Percentiles rank a stretch among this genome's conserved stretches.
Evolutionary conservation across 2,113 vertebrate genomes (phyloP).

Genomic region (Gnathochromis pfefferi): DNA sequence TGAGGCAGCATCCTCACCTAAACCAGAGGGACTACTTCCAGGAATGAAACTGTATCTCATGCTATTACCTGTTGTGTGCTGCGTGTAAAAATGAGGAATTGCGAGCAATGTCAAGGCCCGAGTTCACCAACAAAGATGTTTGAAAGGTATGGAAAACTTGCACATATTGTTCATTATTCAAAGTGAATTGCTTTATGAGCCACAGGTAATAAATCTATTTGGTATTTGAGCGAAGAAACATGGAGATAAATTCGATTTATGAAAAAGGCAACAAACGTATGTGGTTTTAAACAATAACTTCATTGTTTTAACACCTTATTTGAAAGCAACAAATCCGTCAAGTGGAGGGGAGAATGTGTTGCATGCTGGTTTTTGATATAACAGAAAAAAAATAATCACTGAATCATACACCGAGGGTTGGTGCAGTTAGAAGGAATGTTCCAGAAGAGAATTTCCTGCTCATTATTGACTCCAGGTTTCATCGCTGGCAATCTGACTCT

Average conservation of each 20-base stretch:
- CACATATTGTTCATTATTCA: neutral
- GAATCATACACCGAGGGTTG: conserved; percentile 1
- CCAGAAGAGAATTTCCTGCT: conserved; percentile 50
- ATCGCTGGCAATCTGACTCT: conserved; percentile 17
- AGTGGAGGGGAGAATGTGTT: neutral
- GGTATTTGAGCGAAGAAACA: neutral
- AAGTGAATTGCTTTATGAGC: neutral
- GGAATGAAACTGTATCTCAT: neutral
- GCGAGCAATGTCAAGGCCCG: neutral
- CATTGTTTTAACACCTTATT: neutral
- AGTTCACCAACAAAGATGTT: neutral
- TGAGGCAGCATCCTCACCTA: neutral
- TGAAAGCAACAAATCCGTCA: neutral
- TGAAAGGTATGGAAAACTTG: neutral
- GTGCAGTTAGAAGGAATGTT: conserved; percentile 40
- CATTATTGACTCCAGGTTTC: conserved; percentile 56
- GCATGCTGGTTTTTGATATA: neutral
- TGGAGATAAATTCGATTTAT: neutral
- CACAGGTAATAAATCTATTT: neutral
- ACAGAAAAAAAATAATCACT: neutral
- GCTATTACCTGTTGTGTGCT: neutral
- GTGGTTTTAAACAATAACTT: neutral
- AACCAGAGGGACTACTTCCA: neutral
- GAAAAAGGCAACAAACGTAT: neutral
- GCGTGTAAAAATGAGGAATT: neutral